Conservation (phyloP, 2,113 vertebrate species). For the Protomyctophum bolini region DNA sequence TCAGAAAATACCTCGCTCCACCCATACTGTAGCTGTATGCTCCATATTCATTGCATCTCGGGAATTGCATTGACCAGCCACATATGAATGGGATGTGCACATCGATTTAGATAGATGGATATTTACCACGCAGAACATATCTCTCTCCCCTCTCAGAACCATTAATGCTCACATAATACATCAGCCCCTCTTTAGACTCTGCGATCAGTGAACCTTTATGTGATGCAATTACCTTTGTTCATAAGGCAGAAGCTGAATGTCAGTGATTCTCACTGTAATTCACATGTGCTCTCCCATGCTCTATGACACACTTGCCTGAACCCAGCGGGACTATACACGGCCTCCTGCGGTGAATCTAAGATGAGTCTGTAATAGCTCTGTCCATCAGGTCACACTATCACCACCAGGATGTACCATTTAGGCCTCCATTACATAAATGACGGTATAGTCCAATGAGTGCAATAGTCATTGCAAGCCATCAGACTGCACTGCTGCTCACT, state of each 20-base stretch:
- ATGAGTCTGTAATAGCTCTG: constrained; percentile 49
- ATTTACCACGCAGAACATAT: constrained; percentile 56
- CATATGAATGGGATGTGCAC: constrained; percentile 47
- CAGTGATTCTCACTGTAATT: constrained; percentile 41
- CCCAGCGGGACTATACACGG: not conserved
- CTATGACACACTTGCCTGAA: constrained; percentile 42
- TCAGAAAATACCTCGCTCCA: not conserved
- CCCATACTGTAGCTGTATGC: constrained; percentile 21
- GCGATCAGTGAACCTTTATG: constrained; percentile 32
- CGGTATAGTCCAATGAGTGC: constrained; percentile 34
- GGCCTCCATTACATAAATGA: constrained; percentile 49
- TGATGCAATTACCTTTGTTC: constrained; percentile 60
- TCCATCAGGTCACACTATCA: constrained; percentile 45
- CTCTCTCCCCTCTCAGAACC: constrained; percentile 32
- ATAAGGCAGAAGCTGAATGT: constrained; percentile 48
- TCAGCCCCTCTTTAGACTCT: constrained; percentile 31
- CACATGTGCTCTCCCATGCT: constrained; percentile 9
- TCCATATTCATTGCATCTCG: constrained; percentile 56
- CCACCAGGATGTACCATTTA: constrained; percentile 53
- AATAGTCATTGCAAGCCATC: constrained; percentile 29
- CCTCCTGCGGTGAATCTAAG: constrained; percentile 14
- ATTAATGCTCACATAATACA: constrained; percentile 54
- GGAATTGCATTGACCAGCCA: constrained; percentile 49
- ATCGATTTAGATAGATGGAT: constrained; percentile 45
- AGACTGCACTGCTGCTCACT: constrained; percentile 8